Percentiles rank a stretch among this genome's conserved stretches.
Conservation (phyloP, 2,797 vertebrate genomes). For the Myotis findleyi region DNA sequence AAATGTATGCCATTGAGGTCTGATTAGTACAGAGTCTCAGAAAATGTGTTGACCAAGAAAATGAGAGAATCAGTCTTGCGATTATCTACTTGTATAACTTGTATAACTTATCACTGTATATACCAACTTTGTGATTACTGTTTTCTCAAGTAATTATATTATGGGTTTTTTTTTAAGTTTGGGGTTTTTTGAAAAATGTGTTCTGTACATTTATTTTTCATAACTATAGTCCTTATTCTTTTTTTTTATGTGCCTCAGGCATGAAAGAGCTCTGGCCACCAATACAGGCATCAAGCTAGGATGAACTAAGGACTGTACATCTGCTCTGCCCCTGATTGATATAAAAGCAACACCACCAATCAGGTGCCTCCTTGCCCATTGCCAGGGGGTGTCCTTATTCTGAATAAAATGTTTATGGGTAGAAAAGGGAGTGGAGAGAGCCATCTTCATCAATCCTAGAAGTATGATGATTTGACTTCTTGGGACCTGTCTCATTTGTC, state of each 20-base stretch:
- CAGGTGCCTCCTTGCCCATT: too few relatives aligned
- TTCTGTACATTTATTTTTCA: not conserved
- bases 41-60: conserved; percentile 33
- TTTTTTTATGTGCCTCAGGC: too few relatives aligned
- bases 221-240: not conserved
- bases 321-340: too few relatives aligned
- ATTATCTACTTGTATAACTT: not conserved
- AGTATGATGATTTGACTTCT: conserved; percentile 11
- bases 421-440: not conserved
- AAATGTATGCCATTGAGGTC: not conserved
- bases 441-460: not conserved
- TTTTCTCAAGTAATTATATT: conserved; percentile 46
- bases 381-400: not conserved
- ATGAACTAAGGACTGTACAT: too few relatives aligned
- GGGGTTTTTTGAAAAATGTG: not conserved
- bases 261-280: too few relatives aligned
- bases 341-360: too few relatives aligned
- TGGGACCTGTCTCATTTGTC: not conserved
- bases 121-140: not conserved
- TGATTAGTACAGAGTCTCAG: not conserved
- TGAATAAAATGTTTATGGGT: not conserved
- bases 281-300: too few relatives aligned
- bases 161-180: not conserved
- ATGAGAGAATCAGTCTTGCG: conserved; percentile 1
- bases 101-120: conserved; percentile 11